Conservation (phyloP, 2,113 vertebrate species). For the Chaetura pelagica region DNA sequence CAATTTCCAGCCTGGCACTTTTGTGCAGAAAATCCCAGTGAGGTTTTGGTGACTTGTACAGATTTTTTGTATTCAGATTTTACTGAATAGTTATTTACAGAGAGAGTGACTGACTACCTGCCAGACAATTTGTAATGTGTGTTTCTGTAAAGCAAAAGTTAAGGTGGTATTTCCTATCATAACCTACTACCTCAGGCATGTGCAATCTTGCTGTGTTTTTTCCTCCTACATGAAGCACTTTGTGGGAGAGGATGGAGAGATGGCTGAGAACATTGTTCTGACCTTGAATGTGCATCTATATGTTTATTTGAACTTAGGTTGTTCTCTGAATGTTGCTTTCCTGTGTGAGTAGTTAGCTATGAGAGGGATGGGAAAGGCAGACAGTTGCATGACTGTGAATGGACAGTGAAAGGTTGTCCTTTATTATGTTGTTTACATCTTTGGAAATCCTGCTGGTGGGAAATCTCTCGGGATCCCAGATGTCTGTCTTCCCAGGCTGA, state of each 20-base stretch:
- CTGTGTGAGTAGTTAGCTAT: not conserved
- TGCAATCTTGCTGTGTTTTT: not conserved
- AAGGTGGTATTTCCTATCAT: constrained; percentile 39
- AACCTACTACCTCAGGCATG: constrained; percentile 28
- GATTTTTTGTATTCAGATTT: too few relatives aligned
- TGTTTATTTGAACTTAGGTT: not conserved
- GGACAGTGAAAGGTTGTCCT: not conserved
- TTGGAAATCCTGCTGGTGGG: not conserved
- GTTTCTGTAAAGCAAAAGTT: constrained; percentile 54
- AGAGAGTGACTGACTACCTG: constrained; percentile 26
- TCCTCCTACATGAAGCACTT: not conserved
- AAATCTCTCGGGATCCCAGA: not conserved
- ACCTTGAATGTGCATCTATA: constrained; percentile 16
- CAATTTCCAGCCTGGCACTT: not conserved
- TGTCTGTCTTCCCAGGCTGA: not conserved
- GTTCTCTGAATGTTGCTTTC: not conserved
- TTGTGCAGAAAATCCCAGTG: not conserved
- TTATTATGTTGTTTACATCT: not conserved
- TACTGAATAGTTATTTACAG: constrained; percentile 42
- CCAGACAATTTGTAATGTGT: constrained; percentile 57
- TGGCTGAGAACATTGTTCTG: not conserved
- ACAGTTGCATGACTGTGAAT: not conserved
- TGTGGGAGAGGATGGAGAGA: not conserved
- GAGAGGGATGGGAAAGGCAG: not conserved
- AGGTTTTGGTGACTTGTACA: not conserved